Percentiles rank a stretch among this genome's conserved stretches.
Conservation (phyloP, 1,140 invertebrate genomes). For the Zaprionus kolodkinae region DNA sequence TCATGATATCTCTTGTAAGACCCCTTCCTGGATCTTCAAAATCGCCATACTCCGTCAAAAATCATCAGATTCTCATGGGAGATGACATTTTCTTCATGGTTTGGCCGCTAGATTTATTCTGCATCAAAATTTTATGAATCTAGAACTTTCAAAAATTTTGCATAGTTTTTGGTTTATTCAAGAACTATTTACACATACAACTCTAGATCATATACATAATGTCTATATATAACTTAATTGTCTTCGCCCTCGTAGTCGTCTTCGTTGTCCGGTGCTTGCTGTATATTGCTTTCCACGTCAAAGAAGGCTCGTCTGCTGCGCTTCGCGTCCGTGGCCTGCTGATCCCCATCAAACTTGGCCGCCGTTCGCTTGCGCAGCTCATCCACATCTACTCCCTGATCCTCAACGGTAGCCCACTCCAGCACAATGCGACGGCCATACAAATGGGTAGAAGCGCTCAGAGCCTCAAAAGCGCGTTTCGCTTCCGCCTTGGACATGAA, state of each 20-base stretch:
- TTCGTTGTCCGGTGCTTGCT: slow-evolving; percentile 35
- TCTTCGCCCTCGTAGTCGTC: slow-evolving; percentile 44
- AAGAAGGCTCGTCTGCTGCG: slow-evolving; percentile 70
- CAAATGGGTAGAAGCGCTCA: slow-evolving; percentile 98
- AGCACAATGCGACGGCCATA: slow-evolving; percentile 97
- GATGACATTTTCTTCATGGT: too few relatives aligned
- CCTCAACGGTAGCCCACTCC: slow-evolving; percentile 95
- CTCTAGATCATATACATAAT: not conserved
- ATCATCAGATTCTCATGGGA: too few relatives aligned
- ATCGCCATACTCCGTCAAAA: too few relatives aligned
- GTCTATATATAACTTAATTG: slow-evolving; percentile 6
- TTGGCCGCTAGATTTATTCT: too few relatives aligned
- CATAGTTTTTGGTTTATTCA: not conserved
- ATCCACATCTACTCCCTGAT: slow-evolving; percentile 89
- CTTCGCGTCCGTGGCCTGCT: slow-evolving; percentile 44
- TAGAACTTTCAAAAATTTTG: too few relatives aligned
- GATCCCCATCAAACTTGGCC: slow-evolving; percentile 53
- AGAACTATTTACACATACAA: slow-evolving; percentile 5
- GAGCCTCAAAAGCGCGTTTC: slow-evolving; percentile 96
- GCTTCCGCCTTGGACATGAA: slow-evolving; percentile 95
- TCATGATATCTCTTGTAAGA: too few relatives aligned
- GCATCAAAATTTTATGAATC: too few relatives aligned
- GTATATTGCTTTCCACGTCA: slow-evolving; percentile 53
- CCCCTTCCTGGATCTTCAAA: too few relatives aligned
- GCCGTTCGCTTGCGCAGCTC: slow-evolving; percentile 94